Evolutionary conservation across 53 echinoderm and acorn worm genomes (phyloP).

Genomic region (Glandiceps talaboti): DNA sequence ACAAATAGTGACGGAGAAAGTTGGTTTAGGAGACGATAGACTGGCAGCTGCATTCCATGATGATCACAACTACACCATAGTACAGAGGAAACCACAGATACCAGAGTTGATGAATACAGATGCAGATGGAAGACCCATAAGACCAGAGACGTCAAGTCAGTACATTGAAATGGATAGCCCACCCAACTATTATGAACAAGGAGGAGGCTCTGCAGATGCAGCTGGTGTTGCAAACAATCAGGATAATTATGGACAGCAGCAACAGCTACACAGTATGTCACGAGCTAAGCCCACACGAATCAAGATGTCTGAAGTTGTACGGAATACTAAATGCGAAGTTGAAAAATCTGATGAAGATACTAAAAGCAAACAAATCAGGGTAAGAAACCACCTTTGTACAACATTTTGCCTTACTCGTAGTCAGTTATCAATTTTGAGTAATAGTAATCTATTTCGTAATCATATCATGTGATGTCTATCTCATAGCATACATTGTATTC

Average conservation of each 20-base stretch:
- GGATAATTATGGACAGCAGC: not conserved
- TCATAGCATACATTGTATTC: no score
- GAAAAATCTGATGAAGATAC: not conserved
- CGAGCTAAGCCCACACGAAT: not conserved
- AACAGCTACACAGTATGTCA: not conserved
- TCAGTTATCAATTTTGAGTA: no score
- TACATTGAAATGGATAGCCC: not conserved
- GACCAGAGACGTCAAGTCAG: not conserved
- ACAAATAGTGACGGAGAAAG: not conserved
- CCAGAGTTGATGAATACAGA: slow-evolving; percentile 25
- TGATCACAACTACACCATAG: slow-evolving; percentile 73
- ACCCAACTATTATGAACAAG: not conserved
- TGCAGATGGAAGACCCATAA: slow-evolving; percentile 24
- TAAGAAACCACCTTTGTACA: no score
- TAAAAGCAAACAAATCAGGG: not conserved
- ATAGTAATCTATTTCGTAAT: no score
- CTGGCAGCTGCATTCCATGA: slow-evolving; percentile 12
- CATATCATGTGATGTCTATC: no score
- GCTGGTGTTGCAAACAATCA: not conserved
- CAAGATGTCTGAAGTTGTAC: not conserved
- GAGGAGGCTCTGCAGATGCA: not conserved
- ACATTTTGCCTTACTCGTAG: no score
- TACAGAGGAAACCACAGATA: slow-evolving; percentile 13
- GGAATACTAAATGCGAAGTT: not conserved
- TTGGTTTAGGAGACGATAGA: slow-evolving; percentile 14